phyloP scores from a whole-genome alignment of 2,888 invertebrate species.

The Epinotia demarniana region DNA sequence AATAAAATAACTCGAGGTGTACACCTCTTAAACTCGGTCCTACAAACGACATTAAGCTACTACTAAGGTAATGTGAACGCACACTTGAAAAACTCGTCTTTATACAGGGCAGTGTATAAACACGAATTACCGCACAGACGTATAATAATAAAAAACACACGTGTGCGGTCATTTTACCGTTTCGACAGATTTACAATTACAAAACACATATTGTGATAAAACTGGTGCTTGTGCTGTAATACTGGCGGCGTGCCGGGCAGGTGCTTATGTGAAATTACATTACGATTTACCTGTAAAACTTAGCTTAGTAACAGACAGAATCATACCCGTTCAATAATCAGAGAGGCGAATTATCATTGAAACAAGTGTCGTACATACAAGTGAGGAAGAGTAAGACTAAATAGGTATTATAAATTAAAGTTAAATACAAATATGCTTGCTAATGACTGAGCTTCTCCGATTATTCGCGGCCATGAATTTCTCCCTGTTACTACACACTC shows the following conservation, averaged over 20 bases:
- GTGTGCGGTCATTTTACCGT: slow-evolving; percentile 74
- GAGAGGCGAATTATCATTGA: neutral
- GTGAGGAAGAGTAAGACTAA: too few species aligned
- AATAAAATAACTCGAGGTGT: slow-evolving; percentile 61
- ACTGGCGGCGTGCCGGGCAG: slow-evolving; percentile 85
- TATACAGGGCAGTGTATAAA: neutral
- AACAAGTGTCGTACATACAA: too few species aligned
- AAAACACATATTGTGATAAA: slow-evolving; percentile 84
- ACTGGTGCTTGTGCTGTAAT: slow-evolving; percentile 83
- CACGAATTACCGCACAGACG: neutral
- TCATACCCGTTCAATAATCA: neutral
- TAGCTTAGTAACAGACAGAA: slow-evolving; percentile 48
- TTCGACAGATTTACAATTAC: slow-evolving; percentile 81
- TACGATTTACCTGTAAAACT: slow-evolving; percentile 78
- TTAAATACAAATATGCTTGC: neutral
- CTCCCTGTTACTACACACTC: slow-evolving; percentile 54
- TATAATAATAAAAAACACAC: neutral
- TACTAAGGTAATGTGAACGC: slow-evolving; percentile 76
- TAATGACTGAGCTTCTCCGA: neutral
- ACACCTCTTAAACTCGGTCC: slow-evolving; percentile 70
- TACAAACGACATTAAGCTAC: slow-evolving; percentile 84
- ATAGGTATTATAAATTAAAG: neutral
- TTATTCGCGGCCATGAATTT: slow-evolving; percentile 53
- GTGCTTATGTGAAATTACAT: slow-evolving; percentile 83
- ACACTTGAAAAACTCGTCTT: slow-evolving; percentile 37